These are phyloP conservation scores for Nibea coibor DNA, from an alignment of 2,113 vertebrate species.

Conservation along the genomic window DNA sequence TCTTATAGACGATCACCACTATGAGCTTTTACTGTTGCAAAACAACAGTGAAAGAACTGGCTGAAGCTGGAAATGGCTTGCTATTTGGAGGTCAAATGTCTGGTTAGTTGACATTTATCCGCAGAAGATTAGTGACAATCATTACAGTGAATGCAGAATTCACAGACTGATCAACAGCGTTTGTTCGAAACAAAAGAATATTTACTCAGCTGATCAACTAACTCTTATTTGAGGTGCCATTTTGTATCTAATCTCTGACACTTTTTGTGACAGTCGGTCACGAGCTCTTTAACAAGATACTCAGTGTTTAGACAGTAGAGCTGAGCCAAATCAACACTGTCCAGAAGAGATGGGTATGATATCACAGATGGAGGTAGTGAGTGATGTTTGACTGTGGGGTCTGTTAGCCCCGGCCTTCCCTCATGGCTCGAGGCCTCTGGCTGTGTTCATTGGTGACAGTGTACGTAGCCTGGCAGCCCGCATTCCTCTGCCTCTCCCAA, in stretches of 20 bases:
- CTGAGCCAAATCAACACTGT: slow-evolving; percentile 36
- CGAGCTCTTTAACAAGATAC: slow-evolving; percentile 35
- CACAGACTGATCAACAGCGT: slow-evolving; percentile 25
- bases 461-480: slow-evolving; percentile 73
- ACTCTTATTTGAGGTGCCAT: slow-evolving; percentile 9
- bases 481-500: slow-evolving; percentile 80
- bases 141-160: slow-evolving; percentile 32
- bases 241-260: slow-evolving; percentile 57
- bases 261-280: slow-evolving; percentile 37
- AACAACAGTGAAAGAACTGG: slow-evolving; percentile 69
- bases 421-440: slow-evolving; percentile 70
- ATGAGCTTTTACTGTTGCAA: slow-evolving; percentile 68
- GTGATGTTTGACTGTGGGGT: slow-evolving; percentile 45
- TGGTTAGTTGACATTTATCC: slow-evolving; percentile 58
- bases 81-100: slow-evolving; percentile 67
- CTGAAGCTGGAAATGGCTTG: slow-evolving; percentile 67
- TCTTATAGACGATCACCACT: slow-evolving; percentile 57
- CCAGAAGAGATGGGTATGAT: slow-evolving; percentile 49
- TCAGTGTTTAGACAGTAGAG: slow-evolving; percentile 55
- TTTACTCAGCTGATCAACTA: slow-evolving; percentile 44
- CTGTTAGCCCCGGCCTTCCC: slow-evolving; percentile 47
- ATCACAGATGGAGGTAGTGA: slow-evolving; percentile 53
- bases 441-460: slow-evolving; percentile 78
- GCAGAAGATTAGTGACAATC: slow-evolving; percentile 43
- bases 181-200: slow-evolving; percentile 35